phyloP scores from a whole-genome alignment of 1,140 invertebrate species.

The Procambarus virginalis region DNA sequence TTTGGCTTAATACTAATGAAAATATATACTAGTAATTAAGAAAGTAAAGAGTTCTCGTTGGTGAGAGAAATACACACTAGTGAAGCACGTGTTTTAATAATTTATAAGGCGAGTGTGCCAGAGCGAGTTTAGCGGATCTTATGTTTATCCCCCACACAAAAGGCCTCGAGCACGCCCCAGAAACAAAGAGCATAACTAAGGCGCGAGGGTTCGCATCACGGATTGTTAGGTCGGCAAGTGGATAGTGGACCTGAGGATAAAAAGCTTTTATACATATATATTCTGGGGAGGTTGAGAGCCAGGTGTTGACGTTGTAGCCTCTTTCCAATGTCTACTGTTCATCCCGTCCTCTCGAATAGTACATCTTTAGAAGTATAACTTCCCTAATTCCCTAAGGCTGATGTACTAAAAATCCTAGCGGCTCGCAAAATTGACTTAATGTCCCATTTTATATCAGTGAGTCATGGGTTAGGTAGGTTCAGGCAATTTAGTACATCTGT shows the following conservation, averaged over 20 bases:
- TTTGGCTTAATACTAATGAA: too few species aligned
- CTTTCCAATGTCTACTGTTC: too few species aligned
- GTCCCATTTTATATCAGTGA: too few species aligned
- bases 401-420: too few species aligned
- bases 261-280: neutral
- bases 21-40: neutral
- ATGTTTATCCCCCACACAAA: neutral
- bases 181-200: neutral
- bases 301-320: neutral
- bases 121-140: too few species aligned
- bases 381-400: too few species aligned
- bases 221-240: neutral
- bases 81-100: neutral
- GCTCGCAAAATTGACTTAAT: too few species aligned
- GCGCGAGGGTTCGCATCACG: neutral
- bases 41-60: neutral
- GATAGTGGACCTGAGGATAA: neutral
- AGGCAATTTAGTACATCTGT: too few species aligned
- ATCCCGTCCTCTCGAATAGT: too few species aligned
- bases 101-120: neutral
- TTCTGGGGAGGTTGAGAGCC: neutral
- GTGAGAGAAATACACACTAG: neutral
- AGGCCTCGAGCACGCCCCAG: neutral
- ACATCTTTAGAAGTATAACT: too few species aligned
- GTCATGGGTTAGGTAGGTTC: too few species aligned